A percentile compares a stretch with the other conserved stretches of the same genome.
phyloP scores from a whole-genome alignment of 2,888 invertebrate genomes.

The Diachrysia chrysitis region DNA sequence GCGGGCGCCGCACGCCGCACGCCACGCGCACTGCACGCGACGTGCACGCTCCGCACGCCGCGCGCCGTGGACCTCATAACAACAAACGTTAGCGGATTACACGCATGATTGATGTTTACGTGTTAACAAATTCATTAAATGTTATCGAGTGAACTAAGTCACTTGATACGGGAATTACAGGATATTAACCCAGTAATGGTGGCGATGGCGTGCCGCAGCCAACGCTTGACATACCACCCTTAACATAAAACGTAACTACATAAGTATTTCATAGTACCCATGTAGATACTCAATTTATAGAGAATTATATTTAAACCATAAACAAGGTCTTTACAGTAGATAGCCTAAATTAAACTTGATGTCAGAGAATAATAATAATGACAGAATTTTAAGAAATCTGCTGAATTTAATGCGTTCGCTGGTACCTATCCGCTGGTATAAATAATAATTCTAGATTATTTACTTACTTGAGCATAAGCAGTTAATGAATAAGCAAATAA shows the following conservation, averaged over 20 bases:
- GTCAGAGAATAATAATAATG: too few relatives aligned
- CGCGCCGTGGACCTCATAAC: constrained; percentile 45
- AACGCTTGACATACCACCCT: neutral
- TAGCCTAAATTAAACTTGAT: too few relatives aligned
- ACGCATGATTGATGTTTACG: constrained; percentile 54
- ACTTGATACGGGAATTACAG: constrained; percentile 31
- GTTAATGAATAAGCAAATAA: too few relatives aligned
- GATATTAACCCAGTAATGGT: constrained; percentile 29
- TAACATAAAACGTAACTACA: neutral
- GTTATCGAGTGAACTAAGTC: constrained; percentile 36
- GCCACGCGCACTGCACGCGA: constrained; percentile 17
- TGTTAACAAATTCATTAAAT: constrained; percentile 51
- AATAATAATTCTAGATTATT: too few relatives aligned
- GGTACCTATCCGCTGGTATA: too few relatives aligned
- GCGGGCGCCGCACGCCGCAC: constrained; percentile 27
- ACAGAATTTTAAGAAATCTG: neutral
- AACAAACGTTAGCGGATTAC: constrained; percentile 52
- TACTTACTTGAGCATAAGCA: too few relatives aligned
- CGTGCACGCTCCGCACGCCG: constrained; percentile 14
- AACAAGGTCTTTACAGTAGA: neutral
- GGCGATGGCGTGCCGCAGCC: neutral
- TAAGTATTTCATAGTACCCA: neutral
- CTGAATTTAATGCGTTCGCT: neutral
- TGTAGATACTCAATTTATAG: neutral
- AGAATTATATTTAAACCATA: neutral